Conservation (phyloP, 2,888 invertebrate genomes). For the Heteromyza rotundicornis region DNA sequence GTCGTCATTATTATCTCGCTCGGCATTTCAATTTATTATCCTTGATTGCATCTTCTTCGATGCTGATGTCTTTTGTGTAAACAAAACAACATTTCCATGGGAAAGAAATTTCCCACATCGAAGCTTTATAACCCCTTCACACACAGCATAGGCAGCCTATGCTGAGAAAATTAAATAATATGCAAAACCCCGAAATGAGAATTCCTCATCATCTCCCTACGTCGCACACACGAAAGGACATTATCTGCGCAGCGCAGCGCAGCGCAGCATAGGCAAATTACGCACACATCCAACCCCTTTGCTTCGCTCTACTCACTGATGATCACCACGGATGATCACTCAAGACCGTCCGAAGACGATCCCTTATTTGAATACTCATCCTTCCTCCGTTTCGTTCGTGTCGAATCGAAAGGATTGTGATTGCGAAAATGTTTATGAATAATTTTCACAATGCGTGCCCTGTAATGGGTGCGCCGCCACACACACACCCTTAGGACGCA, state of each 20-base stretch:
- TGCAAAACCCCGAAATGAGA: constrained; percentile 44
- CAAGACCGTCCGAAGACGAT: constrained; percentile 24
- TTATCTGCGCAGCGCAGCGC: constrained; percentile 35
- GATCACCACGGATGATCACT: constrained; percentile 18
- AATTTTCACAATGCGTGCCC: constrained; percentile 58
- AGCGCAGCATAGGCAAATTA: constrained; percentile 50
- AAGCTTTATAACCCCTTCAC: constrained; percentile 34
- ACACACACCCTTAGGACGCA: constrained; percentile 4
- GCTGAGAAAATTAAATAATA: constrained; percentile 56
- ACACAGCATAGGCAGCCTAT: no score
- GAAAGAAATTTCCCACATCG: constrained; percentile 44
- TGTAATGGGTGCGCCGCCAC: neutral
- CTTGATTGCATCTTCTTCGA: constrained; percentile 58
- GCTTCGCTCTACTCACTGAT: no score
- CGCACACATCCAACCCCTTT: constrained; percentile 39
- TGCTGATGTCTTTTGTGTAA: constrained; percentile 15
- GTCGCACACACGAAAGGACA: constrained; percentile 38
- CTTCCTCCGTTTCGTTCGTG: constrained; percentile 8
- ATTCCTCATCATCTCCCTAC: constrained; percentile 45
- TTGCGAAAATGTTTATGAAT: constrained; percentile 47
- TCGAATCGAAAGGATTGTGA: constrained; percentile 24
- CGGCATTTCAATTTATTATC: constrained; percentile 47
- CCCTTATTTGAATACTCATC: constrained; percentile 60
- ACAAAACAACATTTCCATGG: constrained; percentile 49
- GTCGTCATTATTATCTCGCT: constrained; percentile 15